Conservation (phyloP, 2,888 invertebrate species). For the Cancer borealis region DNA sequence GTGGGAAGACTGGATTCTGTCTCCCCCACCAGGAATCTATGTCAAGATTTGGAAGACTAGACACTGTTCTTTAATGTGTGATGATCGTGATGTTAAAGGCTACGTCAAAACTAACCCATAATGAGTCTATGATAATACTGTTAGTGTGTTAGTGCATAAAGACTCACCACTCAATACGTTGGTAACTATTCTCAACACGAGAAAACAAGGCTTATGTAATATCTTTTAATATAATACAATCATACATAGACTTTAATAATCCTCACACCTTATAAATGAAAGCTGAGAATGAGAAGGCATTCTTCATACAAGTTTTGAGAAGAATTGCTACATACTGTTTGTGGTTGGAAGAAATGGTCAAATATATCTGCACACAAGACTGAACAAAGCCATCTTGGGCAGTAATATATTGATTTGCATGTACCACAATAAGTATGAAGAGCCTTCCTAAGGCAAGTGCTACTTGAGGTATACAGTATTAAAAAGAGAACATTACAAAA, state of each 20-base stretch:
- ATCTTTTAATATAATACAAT: slow-evolving; percentile 31
- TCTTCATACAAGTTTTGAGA: background rate
- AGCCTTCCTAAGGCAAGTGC: background rate
- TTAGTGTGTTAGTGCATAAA: background rate
- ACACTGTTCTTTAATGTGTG: background rate
- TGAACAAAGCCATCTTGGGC: background rate
- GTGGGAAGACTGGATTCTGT: too few species aligned
- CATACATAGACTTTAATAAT: background rate
- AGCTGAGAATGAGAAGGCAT: background rate
- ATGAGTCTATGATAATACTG: background rate
- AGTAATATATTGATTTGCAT: background rate
- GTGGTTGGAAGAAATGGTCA: background rate
- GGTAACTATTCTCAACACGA: background rate
- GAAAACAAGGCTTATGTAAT: background rate
- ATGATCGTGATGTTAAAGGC: background rate
- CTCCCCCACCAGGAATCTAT: too few species aligned
- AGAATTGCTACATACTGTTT: background rate
- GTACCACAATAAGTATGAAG: background rate
- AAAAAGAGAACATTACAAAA: background rate
- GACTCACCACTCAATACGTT: background rate
- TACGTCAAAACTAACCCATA: background rate
- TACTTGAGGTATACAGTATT: background rate
- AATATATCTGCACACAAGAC: background rate
- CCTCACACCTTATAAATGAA: background rate
- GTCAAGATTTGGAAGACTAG: too few species aligned